A percentile compares a stretch with the other conserved stretches of the same genome.
Evolutionary conservation across 2,888 invertebrate genomes (phyloP).

Genomic region (Agriopis leucophaearia): DNA sequence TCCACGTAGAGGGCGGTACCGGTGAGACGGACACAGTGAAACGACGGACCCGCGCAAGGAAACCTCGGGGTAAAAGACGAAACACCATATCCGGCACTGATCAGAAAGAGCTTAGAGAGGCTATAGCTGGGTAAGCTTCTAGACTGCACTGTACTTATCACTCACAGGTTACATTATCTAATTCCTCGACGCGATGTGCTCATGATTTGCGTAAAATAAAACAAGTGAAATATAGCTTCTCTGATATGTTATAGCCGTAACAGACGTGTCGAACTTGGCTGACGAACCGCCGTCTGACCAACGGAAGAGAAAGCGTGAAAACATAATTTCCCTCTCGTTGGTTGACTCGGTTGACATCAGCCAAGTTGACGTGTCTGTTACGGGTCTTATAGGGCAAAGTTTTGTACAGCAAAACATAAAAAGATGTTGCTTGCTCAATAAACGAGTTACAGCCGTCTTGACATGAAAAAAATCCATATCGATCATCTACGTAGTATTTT

Average conservation of each 20-base stretch:
- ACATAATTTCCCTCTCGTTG: too few species aligned
- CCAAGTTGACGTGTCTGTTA: too few species aligned
- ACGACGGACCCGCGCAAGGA: conserved; percentile 90
- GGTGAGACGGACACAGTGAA: conserved; percentile 88
- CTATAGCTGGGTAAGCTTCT: conserved; percentile 92
- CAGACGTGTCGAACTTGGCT: too few species aligned
- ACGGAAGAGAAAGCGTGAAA: too few species aligned
- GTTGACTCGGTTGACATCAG: too few species aligned
- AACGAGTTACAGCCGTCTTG: neutral
- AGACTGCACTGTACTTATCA: conserved; percentile 76
- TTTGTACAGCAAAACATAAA: neutral
- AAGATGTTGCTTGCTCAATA: neutral
- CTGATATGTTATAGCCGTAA: neutral
- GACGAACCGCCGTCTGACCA: too few species aligned
- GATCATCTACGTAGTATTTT: neutral
- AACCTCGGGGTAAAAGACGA: conserved; percentile 93
- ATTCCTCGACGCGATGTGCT: conserved; percentile 27
- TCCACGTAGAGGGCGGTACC: conserved; percentile 84
- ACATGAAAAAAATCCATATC: neutral
- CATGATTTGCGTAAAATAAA: conserved; percentile 24
- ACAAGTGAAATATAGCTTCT: too few species aligned
- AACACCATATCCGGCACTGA: conserved; percentile 97
- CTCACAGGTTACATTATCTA: conserved; percentile 64
- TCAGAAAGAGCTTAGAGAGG: conserved; percentile 95
- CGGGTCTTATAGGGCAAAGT: too few species aligned